phyloP scores from a whole-genome alignment of 2,113 vertebrate species.

The Athene cunicularia region DNA sequence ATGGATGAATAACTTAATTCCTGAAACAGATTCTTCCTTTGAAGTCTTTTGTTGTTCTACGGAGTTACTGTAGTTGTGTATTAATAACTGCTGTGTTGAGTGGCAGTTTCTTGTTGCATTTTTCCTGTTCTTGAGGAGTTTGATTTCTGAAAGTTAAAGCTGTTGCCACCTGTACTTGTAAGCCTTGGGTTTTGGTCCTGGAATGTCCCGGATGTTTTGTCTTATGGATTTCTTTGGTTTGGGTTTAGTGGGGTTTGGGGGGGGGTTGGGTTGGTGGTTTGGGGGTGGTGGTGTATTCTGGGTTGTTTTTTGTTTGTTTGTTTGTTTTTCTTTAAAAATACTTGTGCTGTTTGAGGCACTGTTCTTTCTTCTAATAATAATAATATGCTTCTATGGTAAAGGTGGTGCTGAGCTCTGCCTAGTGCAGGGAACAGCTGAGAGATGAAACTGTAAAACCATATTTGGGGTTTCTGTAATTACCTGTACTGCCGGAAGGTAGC shows the following conservation, averaged over 20 bases:
- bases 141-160: slow-evolving; percentile 9
- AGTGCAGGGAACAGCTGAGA: neutral
- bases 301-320: neutral
- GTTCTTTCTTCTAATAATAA: neutral
- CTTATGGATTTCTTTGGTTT: neutral
- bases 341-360: slow-evolving; percentile 15
- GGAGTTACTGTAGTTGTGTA: slow-evolving; percentile 26
- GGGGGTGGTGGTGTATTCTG: no score
- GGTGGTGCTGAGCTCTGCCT: slow-evolving; percentile 7
- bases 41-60: slow-evolving; percentile 25
- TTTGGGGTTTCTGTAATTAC: slow-evolving; percentile 17
- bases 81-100: slow-evolving; percentile 32
- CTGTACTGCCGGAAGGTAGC: slow-evolving; percentile 18
- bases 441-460: neutral
- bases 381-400: neutral
- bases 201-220: neutral
- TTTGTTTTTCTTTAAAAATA: neutral
- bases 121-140: slow-evolving; percentile 51
- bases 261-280: neutral
- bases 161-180: slow-evolving; percentile 44
- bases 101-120: slow-evolving; percentile 36
- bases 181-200: slow-evolving; percentile 26
- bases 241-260: neutral
- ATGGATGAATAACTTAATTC: slow-evolving; percentile 35
- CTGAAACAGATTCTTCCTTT: slow-evolving; percentile 31